Base-by-base conservation (phyloP, 2,113 vertebrate genomes). In the Madoqua kirkii region DNA sequence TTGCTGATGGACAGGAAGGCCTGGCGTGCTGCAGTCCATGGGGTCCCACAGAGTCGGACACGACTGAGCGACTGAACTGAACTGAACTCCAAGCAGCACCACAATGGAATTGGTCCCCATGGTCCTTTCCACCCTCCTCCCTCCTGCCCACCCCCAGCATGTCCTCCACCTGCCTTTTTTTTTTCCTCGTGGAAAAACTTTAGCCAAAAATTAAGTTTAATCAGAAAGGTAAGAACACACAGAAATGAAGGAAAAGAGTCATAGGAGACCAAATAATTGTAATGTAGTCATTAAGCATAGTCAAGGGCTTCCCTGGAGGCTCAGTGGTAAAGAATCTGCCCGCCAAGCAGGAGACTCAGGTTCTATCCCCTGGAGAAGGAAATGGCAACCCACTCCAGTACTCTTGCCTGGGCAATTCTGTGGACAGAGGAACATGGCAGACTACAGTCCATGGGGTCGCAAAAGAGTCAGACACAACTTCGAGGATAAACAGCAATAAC, bases 91-190 rank as follows among this genome's bases (percentile, higher is more conserved):
- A 36, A 36, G 64, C 0, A 36, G 64, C 64, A 67, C 0, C 4
- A 4, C n/a, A 36, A 10, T 36, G 33, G 33, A 67, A 19, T 8
- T 2, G 16, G 62, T n/a, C 16, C 16, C 64, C 33, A 36, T 21
- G 33, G 33, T n/a, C 8, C 64, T 67, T 67, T 67, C 64, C 33
- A 67, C 64, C 33, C 33, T 67, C n/a, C 33, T 21, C 33, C 8
- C 33, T 33, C 0, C 4, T 0, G 0, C 33, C 16, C 8, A 2
- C 16, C 64, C 16, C 64, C 33, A n/a, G 7, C 62, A 67, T 67
- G 8, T 67, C 64, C n/a, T 67, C 64, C 17, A 36, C 17, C 64
- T 67, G 17, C 64, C 64, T 67, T 36, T 67, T 36, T 36, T 10
- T 62, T 36, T 67, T 11, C 1, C 7, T n/a, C 0, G 2, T 71